These are phyloP conservation scores for Seriola aureovittata DNA, from an alignment of 2,113 vertebrate species.

Conservation along the genomic window DNA sequence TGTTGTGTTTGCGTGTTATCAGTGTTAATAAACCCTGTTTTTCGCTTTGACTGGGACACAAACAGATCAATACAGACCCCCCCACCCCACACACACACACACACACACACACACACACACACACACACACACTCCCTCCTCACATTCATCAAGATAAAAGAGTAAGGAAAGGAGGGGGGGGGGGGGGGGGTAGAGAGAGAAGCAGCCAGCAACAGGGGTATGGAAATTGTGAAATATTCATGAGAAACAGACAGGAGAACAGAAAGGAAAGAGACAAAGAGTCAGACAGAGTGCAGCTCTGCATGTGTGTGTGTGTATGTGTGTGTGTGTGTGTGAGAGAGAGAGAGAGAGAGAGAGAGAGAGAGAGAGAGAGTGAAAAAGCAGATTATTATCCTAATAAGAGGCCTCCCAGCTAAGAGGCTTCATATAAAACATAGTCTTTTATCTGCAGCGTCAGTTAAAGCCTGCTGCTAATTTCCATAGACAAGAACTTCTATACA, in stretches of 20 bases:
- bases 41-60: not conserved
- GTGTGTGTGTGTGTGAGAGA: conserved; percentile 22
- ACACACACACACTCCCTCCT: not conserved
- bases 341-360: not conserved
- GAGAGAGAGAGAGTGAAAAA: conserved; percentile 8
- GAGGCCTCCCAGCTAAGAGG: conserved; percentile 38
- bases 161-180: not conserved
- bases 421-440: conserved; percentile 55
- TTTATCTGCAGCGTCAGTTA: conserved; percentile 63
- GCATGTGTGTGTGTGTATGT: conserved; percentile 2
- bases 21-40: conserved; percentile 6
- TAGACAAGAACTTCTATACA: conserved; percentile 57
- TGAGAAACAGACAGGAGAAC: conserved; percentile 51
- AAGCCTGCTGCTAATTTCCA: conserved; percentile 69
- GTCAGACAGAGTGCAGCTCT: conserved; percentile 34
- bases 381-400: conserved; percentile 36
- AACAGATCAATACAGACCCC: conserved; percentile 38
- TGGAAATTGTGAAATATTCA: conserved; percentile 72
- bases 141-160: conserved; percentile 38
- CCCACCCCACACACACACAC: not conserved
- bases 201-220: conserved; percentile 41
- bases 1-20: conserved; percentile 16
- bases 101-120: not conserved
- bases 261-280: conserved; percentile 47
- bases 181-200: conserved; percentile 15